Base-by-base conservation (phyloP, 2,797 vertebrate species). In the Sebastes paucispinis region DNA sequence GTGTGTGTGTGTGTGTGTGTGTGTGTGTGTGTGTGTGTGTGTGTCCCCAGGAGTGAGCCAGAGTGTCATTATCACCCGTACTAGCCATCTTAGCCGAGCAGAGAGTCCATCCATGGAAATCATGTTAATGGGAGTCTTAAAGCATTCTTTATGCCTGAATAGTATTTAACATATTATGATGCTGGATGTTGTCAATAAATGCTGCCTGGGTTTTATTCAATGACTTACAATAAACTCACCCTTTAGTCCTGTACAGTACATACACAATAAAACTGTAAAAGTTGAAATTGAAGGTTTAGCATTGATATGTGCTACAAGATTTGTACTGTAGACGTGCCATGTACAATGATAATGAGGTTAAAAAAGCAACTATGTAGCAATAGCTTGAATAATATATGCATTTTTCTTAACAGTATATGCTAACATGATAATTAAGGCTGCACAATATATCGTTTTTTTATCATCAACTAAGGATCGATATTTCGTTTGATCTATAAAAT, bases 21-120 rank as follows among this genome's bases (percentile, higher is more conserved):
- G 84, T 67, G 73, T 71, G 68, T 70, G 34, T 71, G 34, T 64
- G 59, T 73, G 63, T 62, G 84, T 60, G 73, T 69, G 68, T 69
- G 69, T 87, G 91, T 97, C 90, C 95, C 92, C 93, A 94, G 93
- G 93, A 94, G 94, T 89, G 84, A 90, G 89, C 77, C 86, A 85
- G 93, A 93, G 93, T 93, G 90, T 93, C 89, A 91, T 95, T 94
- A 95, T 95, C 90, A 93, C 92, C 88, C 58, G 65, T 39, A 62
- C 72, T 86, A 83, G 89, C 87, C 88, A 73, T 91, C 90, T 92
- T 79, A 82, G 89, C 88, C 64, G 81, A 88, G 88, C 84, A 43
- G 82, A 84, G 91, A 91, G 88, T 91, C 84, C 80, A 74, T 87
- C 90, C 87, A 88, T 87, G 91, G 90, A 92, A 93, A 93, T 91